A percentile compares a stretch with the other conserved stretches of the same genome.
These are phyloP conservation scores for Upupa epops DNA, from an alignment of 2,113 vertebrate genomes.

Conservation along the genomic window DNA sequence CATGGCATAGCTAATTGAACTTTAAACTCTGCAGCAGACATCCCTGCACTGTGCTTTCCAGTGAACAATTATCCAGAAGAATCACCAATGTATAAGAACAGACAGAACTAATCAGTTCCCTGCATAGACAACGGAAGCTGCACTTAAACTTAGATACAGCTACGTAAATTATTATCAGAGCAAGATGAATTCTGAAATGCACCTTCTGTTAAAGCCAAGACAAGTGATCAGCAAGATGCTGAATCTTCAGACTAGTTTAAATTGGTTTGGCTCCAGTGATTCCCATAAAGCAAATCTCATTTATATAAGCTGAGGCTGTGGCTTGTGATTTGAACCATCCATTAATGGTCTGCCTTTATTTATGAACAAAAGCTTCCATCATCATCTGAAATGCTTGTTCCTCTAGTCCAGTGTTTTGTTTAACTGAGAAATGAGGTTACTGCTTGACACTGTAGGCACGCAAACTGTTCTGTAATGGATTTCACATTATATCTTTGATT, in stretches of 20 bases:
- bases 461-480: neutral
- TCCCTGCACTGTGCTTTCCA: neutral
- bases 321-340: neutral
- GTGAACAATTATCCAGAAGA: neutral
- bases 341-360: constrained; percentile 11
- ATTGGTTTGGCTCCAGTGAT: constrained; percentile 33
- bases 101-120: constrained; percentile 21
- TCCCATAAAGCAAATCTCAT: constrained; percentile 24
- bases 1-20: neutral
- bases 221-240: neutral
- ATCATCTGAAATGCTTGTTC: constrained; percentile 2
- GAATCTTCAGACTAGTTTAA: constrained; percentile 40
- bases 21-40: neutral
- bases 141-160: neutral
- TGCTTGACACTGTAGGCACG: neutral
- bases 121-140: neutral
- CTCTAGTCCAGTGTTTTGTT: neutral
- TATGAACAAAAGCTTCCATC: constrained; percentile 40
- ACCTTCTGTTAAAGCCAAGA: constrained; percentile 2
- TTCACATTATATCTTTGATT: neutral
- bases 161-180: constrained; percentile 29
- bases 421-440: neutral
- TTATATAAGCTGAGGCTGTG: neutral
- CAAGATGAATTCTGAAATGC: constrained; percentile 35
- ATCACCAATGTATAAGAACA: neutral